Evolutionary conservation across 2,888 invertebrate genomes (phyloP), one percentile per base, ranked within the genome.

Genomic region (Chrysina gloriosa): DNA sequence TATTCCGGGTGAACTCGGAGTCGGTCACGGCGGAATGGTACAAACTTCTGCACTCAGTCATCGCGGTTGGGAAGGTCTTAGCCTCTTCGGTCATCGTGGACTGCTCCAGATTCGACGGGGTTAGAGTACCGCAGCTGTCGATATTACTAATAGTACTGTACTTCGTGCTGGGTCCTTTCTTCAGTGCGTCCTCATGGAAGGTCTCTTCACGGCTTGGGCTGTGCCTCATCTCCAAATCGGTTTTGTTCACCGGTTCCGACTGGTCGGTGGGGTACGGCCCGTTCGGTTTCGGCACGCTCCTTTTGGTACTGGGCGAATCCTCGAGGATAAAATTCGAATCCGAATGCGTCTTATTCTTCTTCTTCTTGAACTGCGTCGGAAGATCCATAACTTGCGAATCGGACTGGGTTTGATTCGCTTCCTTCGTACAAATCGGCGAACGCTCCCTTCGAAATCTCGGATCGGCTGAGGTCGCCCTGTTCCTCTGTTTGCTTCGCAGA

Each of bases 1-100:
- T 47, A 21, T 21, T 42, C 9, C 21, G 29, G n/a, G 29, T 14
- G 2, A 14, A 3, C n/a, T 50, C 29, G 14, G 14, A 3, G 11
- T 65, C 65, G 25, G 65, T 56, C n/a, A 65, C 4, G 21, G 56
- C 65, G 7, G 65, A 45, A 21, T 65, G 65, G 31, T 65, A 65
- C 3, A 65, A 4, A 11, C 65, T 65, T 34, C 34, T 65, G 45
- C 65, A 56, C 11, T 56, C 65, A n/a, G n/a, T n/a, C 3, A 47
- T 4, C 9, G 16, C 3, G 16, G 64, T 64, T 19, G 48, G 29
- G 3, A 31, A 25, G 9, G 31, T 39, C 23, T 19, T 54, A 29
- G 29, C n/a, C n/a, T 56, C 45, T 19, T 65, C 65, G 3, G 56
- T 65, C 65, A 65, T 65, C 2, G 65, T 65, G 0, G 65, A 65